A percentile compares a stretch with the other conserved stretches of the same genome.
These are phyloP conservation scores for Phoxinus dragarum DNA, from an alignment of 2,797 vertebrate species.

Conservation along the genomic window DNA sequence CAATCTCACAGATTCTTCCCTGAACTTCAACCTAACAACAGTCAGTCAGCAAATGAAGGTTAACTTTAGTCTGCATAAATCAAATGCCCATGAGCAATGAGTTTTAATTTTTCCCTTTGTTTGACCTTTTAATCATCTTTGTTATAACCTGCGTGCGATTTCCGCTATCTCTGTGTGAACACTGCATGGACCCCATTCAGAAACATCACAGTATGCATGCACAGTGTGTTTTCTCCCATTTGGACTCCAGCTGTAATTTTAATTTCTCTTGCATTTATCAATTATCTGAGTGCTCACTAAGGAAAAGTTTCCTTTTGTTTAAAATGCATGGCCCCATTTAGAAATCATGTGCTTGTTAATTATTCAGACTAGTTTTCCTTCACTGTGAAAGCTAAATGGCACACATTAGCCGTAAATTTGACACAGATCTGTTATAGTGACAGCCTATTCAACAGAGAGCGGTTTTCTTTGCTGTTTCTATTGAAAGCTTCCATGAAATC, in stretches of 20 bases:
- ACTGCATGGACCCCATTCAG: neutral
- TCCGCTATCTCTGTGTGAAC: neutral
- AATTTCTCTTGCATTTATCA: constrained; percentile 12
- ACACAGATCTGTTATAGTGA: constrained; percentile 33
- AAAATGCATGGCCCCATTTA: constrained; percentile 47
- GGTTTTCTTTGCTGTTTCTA: constrained; percentile 10
- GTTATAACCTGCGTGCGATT: neutral
- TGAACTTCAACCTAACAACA: constrained; percentile 10
- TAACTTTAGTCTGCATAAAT: constrained; percentile 15
- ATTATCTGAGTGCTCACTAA: constrained; percentile 1
- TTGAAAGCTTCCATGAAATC: neutral
- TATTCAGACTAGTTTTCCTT: constrained; percentile 49
- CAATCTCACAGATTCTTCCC: constrained; percentile 20
- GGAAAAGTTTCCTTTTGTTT: constrained; percentile 43
- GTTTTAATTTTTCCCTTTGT: neutral
- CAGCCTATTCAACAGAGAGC: neutral
- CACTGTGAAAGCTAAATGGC: constrained; percentile 30
- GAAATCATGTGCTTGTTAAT: constrained; percentile 44
- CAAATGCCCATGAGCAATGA: neutral
- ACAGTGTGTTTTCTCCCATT: neutral
- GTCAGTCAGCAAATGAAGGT: constrained; percentile 25
- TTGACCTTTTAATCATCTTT: neutral
- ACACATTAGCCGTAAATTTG: constrained; percentile 35
- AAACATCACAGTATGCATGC: neutral
- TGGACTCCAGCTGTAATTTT: neutral